Evolutionary conservation across 2,113 vertebrate species (phyloP).

Genomic region (Rhinichthys klamathensis): DNA sequence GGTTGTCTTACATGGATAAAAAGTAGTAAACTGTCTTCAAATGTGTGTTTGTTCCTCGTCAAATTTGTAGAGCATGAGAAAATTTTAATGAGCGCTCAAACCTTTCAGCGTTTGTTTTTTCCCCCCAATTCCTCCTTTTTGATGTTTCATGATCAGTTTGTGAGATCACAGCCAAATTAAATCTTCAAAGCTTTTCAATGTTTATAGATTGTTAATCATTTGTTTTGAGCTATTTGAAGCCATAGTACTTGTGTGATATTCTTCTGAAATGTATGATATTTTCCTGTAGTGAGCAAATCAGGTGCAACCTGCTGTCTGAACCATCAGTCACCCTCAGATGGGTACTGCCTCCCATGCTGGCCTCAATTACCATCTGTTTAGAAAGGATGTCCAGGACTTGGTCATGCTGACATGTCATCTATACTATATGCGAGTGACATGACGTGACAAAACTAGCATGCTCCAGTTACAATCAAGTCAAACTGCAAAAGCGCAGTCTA

Average conservation of each 20-base stretch:
- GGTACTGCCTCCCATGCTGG: constrained; percentile 17
- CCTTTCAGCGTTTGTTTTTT: neutral
- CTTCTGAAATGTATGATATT: neutral
- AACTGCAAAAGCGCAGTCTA: neutral
- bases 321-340: constrained; percentile 12
- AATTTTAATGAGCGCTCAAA: neutral
- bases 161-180: neutral
- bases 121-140: neutral
- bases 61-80: neutral
- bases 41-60: neutral
- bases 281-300: constrained; percentile 7
- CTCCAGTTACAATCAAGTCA: neutral
- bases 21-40: neutral
- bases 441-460: neutral
- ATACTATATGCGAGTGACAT: neutral
- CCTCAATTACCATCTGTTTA: constrained; percentile 37
- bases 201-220: constrained; percentile 16
- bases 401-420: constrained; percentile 28
- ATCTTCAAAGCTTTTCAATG: constrained; percentile 27
- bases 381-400: constrained; percentile 9
- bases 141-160: neutral
- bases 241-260: neutral
- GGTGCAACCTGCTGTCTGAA: constrained; percentile 17
- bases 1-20: neutral
- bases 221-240: neutral